These are phyloP conservation scores for Meloidogyne floridensis DNA, from an alignment of 1,140 invertebrate genomes.

Conservation along the genomic window DNA sequence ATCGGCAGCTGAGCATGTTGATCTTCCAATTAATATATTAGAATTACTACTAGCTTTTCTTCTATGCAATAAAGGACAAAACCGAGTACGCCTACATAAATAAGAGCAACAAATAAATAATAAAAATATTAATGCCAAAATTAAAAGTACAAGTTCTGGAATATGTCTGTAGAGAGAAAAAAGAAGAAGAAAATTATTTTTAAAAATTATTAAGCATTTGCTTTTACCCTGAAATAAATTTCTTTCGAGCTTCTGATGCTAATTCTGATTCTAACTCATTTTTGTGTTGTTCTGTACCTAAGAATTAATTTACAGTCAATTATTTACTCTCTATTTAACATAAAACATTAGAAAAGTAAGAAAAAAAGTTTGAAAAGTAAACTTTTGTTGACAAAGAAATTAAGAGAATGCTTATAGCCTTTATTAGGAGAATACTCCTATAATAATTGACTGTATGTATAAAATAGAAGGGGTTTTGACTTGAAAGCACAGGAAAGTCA, in stretches of 20 bases:
- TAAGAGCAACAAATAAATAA: conserved; percentile 18
- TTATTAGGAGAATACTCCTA: too few relatives aligned
- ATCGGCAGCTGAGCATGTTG: not conserved
- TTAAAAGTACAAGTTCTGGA: conserved; percentile 16
- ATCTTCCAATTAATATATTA: not conserved
- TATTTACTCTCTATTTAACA: too few relatives aligned
- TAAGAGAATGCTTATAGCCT: too few relatives aligned
- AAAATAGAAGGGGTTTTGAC: too few relatives aligned
- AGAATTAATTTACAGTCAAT: not conserved
- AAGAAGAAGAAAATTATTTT: not conserved
- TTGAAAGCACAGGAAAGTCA: too few relatives aligned
- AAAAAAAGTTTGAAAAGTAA: too few relatives aligned
- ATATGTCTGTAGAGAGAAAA: conserved; percentile 1
- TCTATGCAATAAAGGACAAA: conserved; percentile 28
- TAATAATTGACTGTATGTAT: too few relatives aligned
- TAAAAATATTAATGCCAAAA: conserved; percentile 14
- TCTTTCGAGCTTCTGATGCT: conserved; percentile 18
- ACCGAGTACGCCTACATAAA: conserved; percentile 22
- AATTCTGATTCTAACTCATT: conserved; percentile 23
- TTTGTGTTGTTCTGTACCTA: conserved; percentile 20
- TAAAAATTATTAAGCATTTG: not conserved
- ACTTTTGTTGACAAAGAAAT: too few relatives aligned
- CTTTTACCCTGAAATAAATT: conserved; percentile 27
- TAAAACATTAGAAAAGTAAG: too few relatives aligned
- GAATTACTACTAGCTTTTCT: conserved; percentile 22